Evolutionary conservation across 2,888 invertebrate species (phyloP).

Genomic region (Epinotia ramella): DNA sequence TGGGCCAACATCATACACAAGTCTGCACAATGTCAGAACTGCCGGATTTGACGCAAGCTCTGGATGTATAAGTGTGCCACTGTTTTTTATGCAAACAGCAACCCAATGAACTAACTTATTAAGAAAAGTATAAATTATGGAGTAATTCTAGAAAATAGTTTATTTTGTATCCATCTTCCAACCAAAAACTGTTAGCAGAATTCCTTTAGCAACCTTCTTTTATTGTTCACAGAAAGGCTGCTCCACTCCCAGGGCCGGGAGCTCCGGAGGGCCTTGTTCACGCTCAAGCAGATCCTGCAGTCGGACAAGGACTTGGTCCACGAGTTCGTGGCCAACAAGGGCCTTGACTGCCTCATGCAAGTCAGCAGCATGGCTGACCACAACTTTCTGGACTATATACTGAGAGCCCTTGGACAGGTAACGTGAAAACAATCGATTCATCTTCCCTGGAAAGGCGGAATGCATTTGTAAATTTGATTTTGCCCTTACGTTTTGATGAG

Average conservation of each 20-base stretch:
- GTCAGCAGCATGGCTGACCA: conserved; percentile 98
- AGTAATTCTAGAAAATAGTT: neutral
- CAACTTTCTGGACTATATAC: conserved; percentile 99
- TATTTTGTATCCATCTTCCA: neutral
- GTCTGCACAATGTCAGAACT: too few relatives aligned
- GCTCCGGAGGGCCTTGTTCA: conserved; percentile 97
- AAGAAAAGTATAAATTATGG: too few relatives aligned
- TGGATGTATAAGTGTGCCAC: too few relatives aligned
- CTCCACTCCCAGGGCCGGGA: conserved; percentile 97
- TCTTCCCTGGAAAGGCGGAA: too few relatives aligned
- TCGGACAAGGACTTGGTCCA: conserved; percentile 99
- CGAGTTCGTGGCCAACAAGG: conserved; percentile 99
- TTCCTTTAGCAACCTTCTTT: neutral
- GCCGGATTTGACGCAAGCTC: too few relatives aligned
- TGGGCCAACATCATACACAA: too few relatives aligned
- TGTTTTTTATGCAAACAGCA: too few relatives aligned
- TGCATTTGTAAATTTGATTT: too few relatives aligned
- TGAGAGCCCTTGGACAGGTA: conserved; percentile 93
- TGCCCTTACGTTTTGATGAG: too few relatives aligned
- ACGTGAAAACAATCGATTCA: conserved; percentile 44
- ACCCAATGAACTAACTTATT: too few relatives aligned
- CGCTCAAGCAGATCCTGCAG: conserved; percentile 99
- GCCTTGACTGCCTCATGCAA: conserved; percentile 98
- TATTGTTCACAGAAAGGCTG: conserved; percentile 92
- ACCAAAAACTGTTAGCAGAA: neutral